Percentiles rank a stretch among this genome's conserved stretches.
Conservation (phyloP, 2,797 vertebrate genomes). For the Geotrypetes seraphini region DNA sequence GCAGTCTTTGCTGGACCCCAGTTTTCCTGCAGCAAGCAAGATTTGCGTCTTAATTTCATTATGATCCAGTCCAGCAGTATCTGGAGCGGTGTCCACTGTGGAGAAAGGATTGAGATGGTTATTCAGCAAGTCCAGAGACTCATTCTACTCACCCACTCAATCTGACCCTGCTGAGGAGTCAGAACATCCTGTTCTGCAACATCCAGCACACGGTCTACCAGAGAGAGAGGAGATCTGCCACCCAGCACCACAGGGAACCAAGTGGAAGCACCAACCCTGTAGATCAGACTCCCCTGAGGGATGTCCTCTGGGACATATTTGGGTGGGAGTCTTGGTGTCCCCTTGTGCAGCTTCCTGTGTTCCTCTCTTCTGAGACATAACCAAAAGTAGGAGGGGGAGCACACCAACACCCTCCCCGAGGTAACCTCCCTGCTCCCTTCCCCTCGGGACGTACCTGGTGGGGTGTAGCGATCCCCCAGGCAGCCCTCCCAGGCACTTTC, state of each 20-base stretch:
- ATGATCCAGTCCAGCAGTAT: constrained; percentile 72
- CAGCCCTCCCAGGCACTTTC: constrained; percentile 83
- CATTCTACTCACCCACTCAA: background rate
- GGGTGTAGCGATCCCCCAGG: constrained; percentile 79
- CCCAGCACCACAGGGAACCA: too few species aligned
- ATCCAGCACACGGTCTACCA: too few species aligned
- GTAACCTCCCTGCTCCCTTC: accelerated
- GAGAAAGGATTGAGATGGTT: too few species aligned
- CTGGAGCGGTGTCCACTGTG: constrained; percentile 73
- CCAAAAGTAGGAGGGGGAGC: background rate
- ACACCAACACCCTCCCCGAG: background rate
- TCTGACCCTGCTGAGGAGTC: background rate
- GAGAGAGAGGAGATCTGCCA: too few species aligned
- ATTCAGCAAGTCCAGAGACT: too few species aligned
- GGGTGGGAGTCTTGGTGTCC: too few species aligned
- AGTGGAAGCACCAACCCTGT: too few species aligned
- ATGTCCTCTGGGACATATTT: too few species aligned
- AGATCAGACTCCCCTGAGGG: too few species aligned
- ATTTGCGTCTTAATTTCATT: constrained; percentile 84
- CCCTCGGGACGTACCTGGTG: constrained; percentile 56
- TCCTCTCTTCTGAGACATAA: too few species aligned
- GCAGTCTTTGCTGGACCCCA: constrained; percentile 35
- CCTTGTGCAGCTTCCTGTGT: too few species aligned
- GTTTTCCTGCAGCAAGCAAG: constrained; percentile 71
- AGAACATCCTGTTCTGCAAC: background rate